Evolutionary conservation across 2,888 invertebrate species (phyloP).

Genomic region (Drosophila mimica): DNA sequence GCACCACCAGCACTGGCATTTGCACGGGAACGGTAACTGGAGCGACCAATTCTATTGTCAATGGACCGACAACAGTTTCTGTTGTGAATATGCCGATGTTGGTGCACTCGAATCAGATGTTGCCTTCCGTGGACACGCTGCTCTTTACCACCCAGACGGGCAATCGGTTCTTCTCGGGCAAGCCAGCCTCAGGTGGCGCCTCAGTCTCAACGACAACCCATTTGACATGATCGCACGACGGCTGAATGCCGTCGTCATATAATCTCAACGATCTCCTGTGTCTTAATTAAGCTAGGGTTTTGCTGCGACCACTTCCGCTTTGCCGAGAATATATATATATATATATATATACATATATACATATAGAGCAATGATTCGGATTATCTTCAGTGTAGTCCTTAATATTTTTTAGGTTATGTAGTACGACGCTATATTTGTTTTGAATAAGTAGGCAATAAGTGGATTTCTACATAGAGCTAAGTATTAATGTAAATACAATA

Average conservation of each 20-base stretch:
- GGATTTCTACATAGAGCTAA: conserved; percentile 64
- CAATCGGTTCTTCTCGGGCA: conserved; percentile 71
- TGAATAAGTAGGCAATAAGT: conserved; percentile 61
- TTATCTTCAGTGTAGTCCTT: conserved; percentile 58
- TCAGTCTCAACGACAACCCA: conserved; percentile 52
- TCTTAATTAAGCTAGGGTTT: conserved; percentile 77
- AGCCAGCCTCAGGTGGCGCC: conserved; percentile 36
- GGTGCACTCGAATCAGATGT: conserved; percentile 78
- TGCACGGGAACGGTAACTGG: conserved; percentile 16
- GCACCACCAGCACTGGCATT: conserved; percentile 15
- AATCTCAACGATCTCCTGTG: conserved; percentile 77
- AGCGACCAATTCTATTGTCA: conserved; percentile 1
- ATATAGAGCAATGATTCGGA: conserved; percentile 54
- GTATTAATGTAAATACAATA: conserved; percentile 56
- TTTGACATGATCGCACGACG: conserved; percentile 70
- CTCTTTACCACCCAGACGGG: conserved; percentile 77
- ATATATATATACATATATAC: not conserved
- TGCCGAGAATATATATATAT: conserved; percentile 21
- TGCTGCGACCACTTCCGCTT: conserved; percentile 48
- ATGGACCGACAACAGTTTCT: conserved; percentile 57
- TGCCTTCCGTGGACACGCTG: conserved; percentile 84
- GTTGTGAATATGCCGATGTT: conserved; percentile 74
- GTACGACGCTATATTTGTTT: conserved; percentile 74
- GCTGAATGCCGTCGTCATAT: conserved; percentile 46
- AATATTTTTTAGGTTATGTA: conserved; percentile 52